A percentile compares a stretch with the other conserved stretches of the same genome.
Conservation (phyloP, 2,888 invertebrate species). For the Brachynemurus nebulosus region DNA sequence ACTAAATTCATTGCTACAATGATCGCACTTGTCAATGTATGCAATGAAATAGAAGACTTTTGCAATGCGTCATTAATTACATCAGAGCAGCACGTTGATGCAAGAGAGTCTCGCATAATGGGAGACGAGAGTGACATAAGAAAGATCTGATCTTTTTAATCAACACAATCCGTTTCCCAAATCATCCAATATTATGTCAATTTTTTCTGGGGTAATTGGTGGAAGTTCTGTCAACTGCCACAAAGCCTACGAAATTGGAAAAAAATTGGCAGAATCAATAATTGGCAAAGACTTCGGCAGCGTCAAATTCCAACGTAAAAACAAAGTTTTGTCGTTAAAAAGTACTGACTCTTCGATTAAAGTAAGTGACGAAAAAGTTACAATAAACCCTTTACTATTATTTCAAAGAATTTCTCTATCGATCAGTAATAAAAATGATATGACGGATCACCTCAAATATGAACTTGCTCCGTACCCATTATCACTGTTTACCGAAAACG, state of each 20-base stretch:
- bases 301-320: background rate
- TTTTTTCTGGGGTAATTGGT: constrained; percentile 22
- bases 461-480: constrained; percentile 20
- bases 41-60: constrained; percentile 20
- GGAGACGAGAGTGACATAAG: constrained; percentile 22
- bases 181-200: constrained; percentile 20
- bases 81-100: constrained; percentile 23
- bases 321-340: constrained; percentile 10
- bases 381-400: background rate
- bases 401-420: background rate
- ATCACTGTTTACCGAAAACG: constrained; percentile 20
- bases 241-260: constrained; percentile 21
- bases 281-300: background rate
- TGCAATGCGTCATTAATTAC: constrained; percentile 18
- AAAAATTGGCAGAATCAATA: constrained; percentile 14
- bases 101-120: constrained; percentile 20
- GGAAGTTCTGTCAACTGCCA: constrained; percentile 22
- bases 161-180: constrained; percentile 22
- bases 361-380: constrained; percentile 5
- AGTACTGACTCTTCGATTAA: constrained; percentile 16
- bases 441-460: background rate
- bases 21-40: constrained; percentile 18
- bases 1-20: constrained; percentile 20
- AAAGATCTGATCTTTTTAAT: constrained; percentile 19
- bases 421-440: background rate